A percentile compares a stretch with the other conserved stretches of the same genome.
These are phyloP conservation scores for Abramis brama DNA, from an alignment of 2,113 vertebrate species.

Conservation along the genomic window DNA sequence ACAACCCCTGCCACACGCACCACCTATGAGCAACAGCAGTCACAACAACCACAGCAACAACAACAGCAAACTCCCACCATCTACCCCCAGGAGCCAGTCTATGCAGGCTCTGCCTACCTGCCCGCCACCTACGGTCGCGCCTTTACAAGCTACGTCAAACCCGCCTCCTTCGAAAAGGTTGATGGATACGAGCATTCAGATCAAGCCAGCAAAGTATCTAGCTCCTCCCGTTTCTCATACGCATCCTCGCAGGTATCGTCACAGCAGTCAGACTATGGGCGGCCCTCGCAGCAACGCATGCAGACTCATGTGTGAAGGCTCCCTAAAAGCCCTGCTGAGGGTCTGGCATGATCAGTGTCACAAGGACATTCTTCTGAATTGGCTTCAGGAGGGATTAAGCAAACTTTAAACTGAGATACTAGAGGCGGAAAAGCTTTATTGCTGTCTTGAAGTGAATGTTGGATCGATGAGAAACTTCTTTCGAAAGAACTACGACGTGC, in stretches of 20 bases:
- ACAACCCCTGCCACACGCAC: constrained; percentile 74
- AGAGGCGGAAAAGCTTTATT: constrained; percentile 42
- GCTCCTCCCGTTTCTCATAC: constrained; percentile 85
- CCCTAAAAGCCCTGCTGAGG: not conserved
- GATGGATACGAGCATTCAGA: constrained; percentile 83
- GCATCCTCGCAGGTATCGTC: constrained; percentile 83
- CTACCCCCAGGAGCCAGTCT: constrained; percentile 78
- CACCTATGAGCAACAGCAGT: constrained; percentile 76
- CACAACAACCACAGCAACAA: constrained; percentile 66
- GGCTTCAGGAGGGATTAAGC: constrained; percentile 19
- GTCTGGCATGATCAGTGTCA: constrained; percentile 52
- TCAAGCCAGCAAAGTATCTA: constrained; percentile 79
- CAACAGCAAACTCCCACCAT: constrained; percentile 63
- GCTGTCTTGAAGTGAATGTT: constrained; percentile 53
- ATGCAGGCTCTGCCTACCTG: constrained; percentile 79
- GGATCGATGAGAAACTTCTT: constrained; percentile 15
- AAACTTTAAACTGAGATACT: not conserved
- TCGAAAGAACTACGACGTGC: constrained; percentile 14
- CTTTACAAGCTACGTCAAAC: constrained; percentile 86
- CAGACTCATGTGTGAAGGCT: constrained; percentile 89
- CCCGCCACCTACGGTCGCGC: constrained; percentile 84
- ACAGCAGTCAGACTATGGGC: constrained; percentile 81
- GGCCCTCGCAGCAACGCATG: constrained; percentile 84
- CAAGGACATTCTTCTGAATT: constrained; percentile 30
- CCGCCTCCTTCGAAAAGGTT: constrained; percentile 80